Base-by-base conservation (phyloP, 2,797 vertebrate genomes). In the Cuculus canorus region DNA sequence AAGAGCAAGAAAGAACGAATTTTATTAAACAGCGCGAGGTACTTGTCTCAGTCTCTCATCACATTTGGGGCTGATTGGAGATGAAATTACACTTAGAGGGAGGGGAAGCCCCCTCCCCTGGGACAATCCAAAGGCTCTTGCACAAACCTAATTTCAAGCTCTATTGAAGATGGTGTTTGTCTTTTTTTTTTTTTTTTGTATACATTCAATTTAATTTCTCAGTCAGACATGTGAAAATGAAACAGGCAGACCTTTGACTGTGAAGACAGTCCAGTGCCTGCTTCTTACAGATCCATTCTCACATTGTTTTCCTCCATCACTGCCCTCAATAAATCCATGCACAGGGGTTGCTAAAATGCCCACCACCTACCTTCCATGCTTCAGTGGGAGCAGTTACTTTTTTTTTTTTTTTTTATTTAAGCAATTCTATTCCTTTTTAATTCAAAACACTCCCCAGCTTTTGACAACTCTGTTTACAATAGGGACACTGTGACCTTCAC, bases 61-160 rank as follows among this genome's bases (percentile, higher is more conserved):
- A 72, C 3, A 1, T 89, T 95, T 2, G 4, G 65, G 69, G 54
- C 79, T 83, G 80, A 94, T 14, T 90, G 86, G 86, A 94, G 35
- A 35, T 70, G 56, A 95, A 95, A 95, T 86, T 24, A 9, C 50
- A 86, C 69, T 96, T 75, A n/a, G 82, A 92, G 61, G 73, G 76
- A 92, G 50, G 65, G 57, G 80, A 95, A 92, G 70, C 39, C 48
- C 71, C 39, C 81, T 95, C 95, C 95, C 64, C 13, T 65, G 82
- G 69, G 93, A 97, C 68, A 65, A 81, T 95, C 75, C 81, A 90
- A 53, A 91, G 73, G 94, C 86, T 92, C 79, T 91, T 0, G 0
- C 80, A 87, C 75, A 96, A 96, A 93, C 88, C 93, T 97, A 97
- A 97, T 97, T 97, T 97, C 96, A 97, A 96, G 96, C 95, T 97